These are phyloP conservation scores for Oxytorus armatus DNA, from an alignment of 2,888 invertebrate species.

Conservation along the genomic window DNA sequence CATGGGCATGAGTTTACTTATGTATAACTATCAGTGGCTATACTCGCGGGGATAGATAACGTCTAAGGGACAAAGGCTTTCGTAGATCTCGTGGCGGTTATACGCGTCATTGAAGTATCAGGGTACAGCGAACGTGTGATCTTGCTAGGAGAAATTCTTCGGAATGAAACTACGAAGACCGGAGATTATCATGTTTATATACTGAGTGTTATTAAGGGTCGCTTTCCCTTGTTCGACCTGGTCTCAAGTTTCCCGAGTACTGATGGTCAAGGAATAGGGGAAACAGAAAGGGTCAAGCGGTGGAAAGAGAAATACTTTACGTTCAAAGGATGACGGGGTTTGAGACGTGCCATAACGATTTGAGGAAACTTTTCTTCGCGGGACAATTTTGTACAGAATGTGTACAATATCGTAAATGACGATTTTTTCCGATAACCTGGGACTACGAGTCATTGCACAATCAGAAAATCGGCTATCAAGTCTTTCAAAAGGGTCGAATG, in stretches of 20 bases:
- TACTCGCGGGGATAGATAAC: not conserved
- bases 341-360: not conserved
- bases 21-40: slow-evolving; percentile 7
- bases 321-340: slow-evolving; percentile 21
- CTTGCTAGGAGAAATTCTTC: slow-evolving; percentile 8
- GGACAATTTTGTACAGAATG: not conserved
- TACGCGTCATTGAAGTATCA: slow-evolving; percentile 26
- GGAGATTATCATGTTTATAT: slow-evolving; percentile 34
- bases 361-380: not conserved
- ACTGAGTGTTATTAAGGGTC: slow-evolving; percentile 15
- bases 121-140: not conserved
- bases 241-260: slow-evolving; percentile 27
- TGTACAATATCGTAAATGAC: not conserved
- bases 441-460: not conserved
- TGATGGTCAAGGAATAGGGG: slow-evolving; percentile 48
- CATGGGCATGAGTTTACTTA: slow-evolving; percentile 25
- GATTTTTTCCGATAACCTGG: not conserved
- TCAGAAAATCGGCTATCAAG: not conserved
- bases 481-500: not conserved
- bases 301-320: slow-evolving; percentile 40
- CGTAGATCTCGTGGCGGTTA: slow-evolving; percentile 1
- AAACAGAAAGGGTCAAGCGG: slow-evolving; percentile 19
- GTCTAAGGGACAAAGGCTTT: not conserved
- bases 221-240: slow-evolving; percentile 13
- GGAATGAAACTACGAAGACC: slow-evolving; percentile 6